Base-by-base conservation (phyloP, 1,140 invertebrate genomes). In the Calosoma granatense region DNA sequence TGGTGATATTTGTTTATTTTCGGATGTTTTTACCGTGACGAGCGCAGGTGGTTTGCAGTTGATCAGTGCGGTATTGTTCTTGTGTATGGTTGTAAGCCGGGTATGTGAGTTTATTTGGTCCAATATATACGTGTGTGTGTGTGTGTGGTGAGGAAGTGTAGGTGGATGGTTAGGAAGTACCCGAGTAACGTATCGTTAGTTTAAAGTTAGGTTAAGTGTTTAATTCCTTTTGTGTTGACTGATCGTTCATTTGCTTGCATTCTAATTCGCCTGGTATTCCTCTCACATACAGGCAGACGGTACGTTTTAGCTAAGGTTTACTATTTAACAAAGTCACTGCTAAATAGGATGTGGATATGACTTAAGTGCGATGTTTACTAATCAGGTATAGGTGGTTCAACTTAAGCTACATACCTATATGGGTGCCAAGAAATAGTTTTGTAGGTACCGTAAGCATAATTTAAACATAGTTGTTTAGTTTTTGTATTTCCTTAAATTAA, bases 41-140 rank as follows among this genome's bases (percentile, higher is more conserved):
- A 17, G 41, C n/a, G n/a, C 41, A 47, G 41, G 41, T 47, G 41
- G 41, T 47, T 47, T 47, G 15, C 17, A 47, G 41, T 47, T 3
- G 41, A 4, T 11, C 41, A 47, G 41, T 47, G 9, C 17, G 15
- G 4, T 47, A 17, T 47, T 47, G 41, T 47, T 47, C 15, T 6
- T 9, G 41, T 17, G 15, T 47, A 47, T 47, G 6, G 17, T 47
- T 9, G 41, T 47, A 6, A 47, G 4, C 6, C 17, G 17, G 15
- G 6, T 9, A 12, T 11, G 6, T 11, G 41, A 6, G 14, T 4
- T 6, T 11, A 47, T 9, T 9, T 11, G 15, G 41, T 47, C 9
- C 15, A 47, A 17, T 9, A 36, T 36, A 36, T n/a, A n/a, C n/a
- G n/a, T n/a, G n/a, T 30, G 26, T 30, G 14, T 6, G 6, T 30